Percentiles rank a stretch among this genome's conserved stretches.
Evolutionary conservation across 2,888 invertebrate genomes (phyloP).

Genomic region (Cantharis lateralis): DNA sequence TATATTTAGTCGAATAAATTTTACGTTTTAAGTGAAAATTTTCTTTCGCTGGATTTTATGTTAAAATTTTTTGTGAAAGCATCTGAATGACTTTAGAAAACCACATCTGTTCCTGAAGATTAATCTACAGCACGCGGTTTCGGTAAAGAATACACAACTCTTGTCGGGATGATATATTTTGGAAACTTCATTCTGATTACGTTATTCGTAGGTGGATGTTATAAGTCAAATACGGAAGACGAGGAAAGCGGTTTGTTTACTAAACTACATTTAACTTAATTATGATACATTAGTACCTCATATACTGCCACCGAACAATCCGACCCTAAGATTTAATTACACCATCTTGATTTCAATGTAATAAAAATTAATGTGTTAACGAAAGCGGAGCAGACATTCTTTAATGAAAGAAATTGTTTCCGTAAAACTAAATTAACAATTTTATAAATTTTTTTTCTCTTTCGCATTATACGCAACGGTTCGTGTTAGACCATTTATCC

Average conservation of each 20-base stretch:
- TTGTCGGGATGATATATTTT: neutral
- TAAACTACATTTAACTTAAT: slow-evolving; percentile 21
- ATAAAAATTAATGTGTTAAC: neutral
- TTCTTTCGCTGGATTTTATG: neutral
- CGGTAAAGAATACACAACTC: neutral
- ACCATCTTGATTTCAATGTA: neutral
- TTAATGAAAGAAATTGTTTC: neutral
- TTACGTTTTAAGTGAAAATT: neutral
- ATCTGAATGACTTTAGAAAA: neutral
- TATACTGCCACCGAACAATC: slow-evolving; percentile 6
- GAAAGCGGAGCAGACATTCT: neutral
- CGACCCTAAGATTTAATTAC: slow-evolving; percentile 11
- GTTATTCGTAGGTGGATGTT: neutral
- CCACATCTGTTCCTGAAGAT: neutral
- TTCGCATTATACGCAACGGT: neutral
- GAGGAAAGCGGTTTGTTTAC: slow-evolving; percentile 14
- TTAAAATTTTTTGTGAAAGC: neutral
- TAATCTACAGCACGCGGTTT: neutral
- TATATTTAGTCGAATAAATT: neutral
- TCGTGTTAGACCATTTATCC: neutral
- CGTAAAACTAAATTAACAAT: neutral
- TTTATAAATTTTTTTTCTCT: neutral
- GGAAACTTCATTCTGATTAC: neutral
- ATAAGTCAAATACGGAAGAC: neutral
- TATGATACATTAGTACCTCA: slow-evolving; percentile 15